Evolutionary conservation across 1,140 invertebrate genomes (phyloP).

Genomic region (Pogonomyrmex barbatus): DNA sequence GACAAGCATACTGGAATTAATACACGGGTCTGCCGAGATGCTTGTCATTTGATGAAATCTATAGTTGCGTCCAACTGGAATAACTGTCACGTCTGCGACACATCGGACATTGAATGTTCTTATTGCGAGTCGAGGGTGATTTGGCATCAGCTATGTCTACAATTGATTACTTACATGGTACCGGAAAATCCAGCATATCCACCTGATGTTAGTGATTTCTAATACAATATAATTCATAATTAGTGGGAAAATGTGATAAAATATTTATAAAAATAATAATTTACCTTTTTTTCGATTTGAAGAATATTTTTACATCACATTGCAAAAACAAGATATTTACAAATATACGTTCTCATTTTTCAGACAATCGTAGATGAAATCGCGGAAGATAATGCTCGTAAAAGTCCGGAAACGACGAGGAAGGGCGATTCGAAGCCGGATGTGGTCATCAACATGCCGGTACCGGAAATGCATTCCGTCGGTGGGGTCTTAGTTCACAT

Average conservation of each 20-base stretch:
- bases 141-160: constrained; percentile 96
- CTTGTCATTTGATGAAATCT: constrained; percentile 92
- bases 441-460: constrained; percentile 88
- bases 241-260: neutral
- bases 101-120: constrained; percentile 90
- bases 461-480: constrained; percentile 91
- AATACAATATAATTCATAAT: constrained; percentile 1
- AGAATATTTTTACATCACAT: too few relatives aligned
- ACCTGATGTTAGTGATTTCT: constrained; percentile 89
- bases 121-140: constrained; percentile 97
- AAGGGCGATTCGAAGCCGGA: constrained; percentile 88
- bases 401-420: constrained; percentile 89
- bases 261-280: constrained; percentile 6
- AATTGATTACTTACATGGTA: constrained; percentile 92
- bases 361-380: constrained; percentile 88
- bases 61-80: constrained; percentile 93
- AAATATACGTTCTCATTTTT: neutral
- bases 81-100: constrained; percentile 90
- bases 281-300: neutral
- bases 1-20: constrained; percentile 93
- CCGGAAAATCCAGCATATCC: constrained; percentile 91
- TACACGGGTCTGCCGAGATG: constrained; percentile 91
- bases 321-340: too few relatives aligned
- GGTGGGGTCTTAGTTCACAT: constrained; percentile 95
- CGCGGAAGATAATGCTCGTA: constrained; percentile 87